A percentile compares a stretch with the other conserved stretches of the same genome.
Conservation (phyloP, 1,140 invertebrate species). For the Pygmarrhopalites habei region DNA sequence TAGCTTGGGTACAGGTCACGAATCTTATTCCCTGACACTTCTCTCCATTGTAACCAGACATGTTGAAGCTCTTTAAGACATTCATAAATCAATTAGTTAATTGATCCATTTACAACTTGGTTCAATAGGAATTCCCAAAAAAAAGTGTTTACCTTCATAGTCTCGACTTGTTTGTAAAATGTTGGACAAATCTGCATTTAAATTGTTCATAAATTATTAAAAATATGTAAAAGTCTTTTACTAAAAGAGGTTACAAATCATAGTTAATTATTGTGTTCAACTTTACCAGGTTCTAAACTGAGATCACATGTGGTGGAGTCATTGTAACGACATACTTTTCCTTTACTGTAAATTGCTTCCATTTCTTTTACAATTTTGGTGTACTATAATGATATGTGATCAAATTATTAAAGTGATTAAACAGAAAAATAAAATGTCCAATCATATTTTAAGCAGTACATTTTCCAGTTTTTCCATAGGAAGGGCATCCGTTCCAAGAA, state of each 20-base stretch:
- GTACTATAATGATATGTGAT: slow-evolving; percentile 11
- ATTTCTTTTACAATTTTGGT: slow-evolving; percentile 48
- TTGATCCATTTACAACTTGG: too few relatives aligned
- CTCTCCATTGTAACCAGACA: slow-evolving; percentile 69
- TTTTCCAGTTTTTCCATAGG: slow-evolving; percentile 41
- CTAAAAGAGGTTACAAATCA: too few relatives aligned
- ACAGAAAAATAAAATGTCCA: too few relatives aligned
- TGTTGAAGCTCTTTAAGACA: slow-evolving; percentile 63
- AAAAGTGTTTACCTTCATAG: too few relatives aligned
- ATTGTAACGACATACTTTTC: slow-evolving; percentile 67
- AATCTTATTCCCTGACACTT: slow-evolving; percentile 61
- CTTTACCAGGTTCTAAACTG: slow-evolving; percentile 63
- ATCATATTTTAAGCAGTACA: too few relatives aligned
- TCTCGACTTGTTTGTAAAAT: slow-evolving; percentile 51
- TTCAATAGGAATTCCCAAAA: too few relatives aligned
- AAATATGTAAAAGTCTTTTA: too few relatives aligned
- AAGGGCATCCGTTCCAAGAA: slow-evolving; percentile 45
- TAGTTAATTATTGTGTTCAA: neutral
- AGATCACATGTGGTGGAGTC: slow-evolving; percentile 61
- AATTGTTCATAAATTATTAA: too few relatives aligned
- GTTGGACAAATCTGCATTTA: slow-evolving; percentile 3
- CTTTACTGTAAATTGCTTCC: slow-evolving; percentile 70
- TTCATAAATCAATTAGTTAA: too few relatives aligned
- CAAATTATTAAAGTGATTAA: neutral
- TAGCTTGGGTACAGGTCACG: slow-evolving; percentile 60